Base-by-base conservation (phyloP, 2,888 invertebrate species). In the Siphlonurus alternatus region DNA sequence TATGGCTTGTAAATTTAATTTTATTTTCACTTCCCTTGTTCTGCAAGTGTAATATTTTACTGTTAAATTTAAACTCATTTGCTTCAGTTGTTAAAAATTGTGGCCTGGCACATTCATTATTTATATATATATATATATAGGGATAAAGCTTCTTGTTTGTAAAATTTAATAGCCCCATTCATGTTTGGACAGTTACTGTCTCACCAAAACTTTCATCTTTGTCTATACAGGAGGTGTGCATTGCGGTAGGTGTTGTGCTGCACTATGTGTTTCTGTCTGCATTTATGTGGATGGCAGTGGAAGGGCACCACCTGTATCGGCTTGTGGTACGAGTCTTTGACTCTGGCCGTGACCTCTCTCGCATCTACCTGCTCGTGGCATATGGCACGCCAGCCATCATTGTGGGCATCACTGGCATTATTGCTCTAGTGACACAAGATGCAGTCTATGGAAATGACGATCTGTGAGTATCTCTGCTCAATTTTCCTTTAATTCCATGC, bases 251-350 rank as follows among this genome's bases (percentile, higher is more conserved):
- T 2, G 74, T 74, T 1, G 66, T 75, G 5, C 72, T 79, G 2
- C 79, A 79, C 68, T 79, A 75, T 70, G 72, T 77, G 66, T 76
- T 79, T 70, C 71, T 78, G 59, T 72, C 75, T 3, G 73, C 78
- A 1, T 78, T 80, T 69, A 73, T 74, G 61, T 80, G 80, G 80
- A 80, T 80, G 79, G 73, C 76, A 64, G 70, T 78, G 60, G 79
- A 80, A 69, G 80, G 80, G 1, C 72, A 78, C 22, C 78, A 79
- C 69, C 73, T 80, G 22, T 79, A 79, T 68, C 72, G 76, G 64
- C 76, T 79, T 74, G 72, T 80, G 10, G 74, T 78, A 56, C 71
- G 73, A 67, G 79, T 79, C 19, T 79, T 80, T 69, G 76, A 78
- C 65, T 73, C 76, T 1, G 76, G 73, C 64, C 72, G 70, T 24